These are phyloP conservation scores for Burhinus bistriatus DNA, from an alignment of 2,113 vertebrate genomes.

Conservation along the genomic window DNA sequence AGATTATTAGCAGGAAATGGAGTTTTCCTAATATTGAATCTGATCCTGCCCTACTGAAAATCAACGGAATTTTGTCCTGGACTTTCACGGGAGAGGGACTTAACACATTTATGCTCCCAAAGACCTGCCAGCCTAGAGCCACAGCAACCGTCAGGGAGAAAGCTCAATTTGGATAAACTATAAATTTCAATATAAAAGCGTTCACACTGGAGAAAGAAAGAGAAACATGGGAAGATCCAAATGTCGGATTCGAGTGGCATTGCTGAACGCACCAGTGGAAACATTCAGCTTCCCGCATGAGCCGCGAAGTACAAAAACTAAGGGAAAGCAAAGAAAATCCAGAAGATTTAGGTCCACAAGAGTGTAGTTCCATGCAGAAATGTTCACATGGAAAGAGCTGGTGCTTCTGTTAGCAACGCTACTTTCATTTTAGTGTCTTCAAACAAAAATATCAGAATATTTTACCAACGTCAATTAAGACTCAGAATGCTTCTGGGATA, in stretches of 20 bases:
- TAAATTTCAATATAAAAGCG: not conserved
- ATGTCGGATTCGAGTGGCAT: not conserved
- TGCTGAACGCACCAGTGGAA: not conserved
- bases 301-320: not conserved
- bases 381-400: not conserved
- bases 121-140: not conserved
- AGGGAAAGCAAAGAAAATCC: not conserved
- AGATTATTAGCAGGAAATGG: constrained; percentile 58
- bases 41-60: not conserved
- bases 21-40: constrained; percentile 26
- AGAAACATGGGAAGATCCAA: not conserved
- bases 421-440: not conserved
- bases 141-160: not conserved
- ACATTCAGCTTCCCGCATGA: not conserved
- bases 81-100: not conserved
- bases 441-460: constrained; percentile 20
- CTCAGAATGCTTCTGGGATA: constrained; percentile 14
- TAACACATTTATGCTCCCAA: not conserved
- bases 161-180: not conserved
- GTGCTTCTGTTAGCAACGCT: not conserved
- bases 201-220: not conserved
- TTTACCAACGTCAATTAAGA: not conserved
- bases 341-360: not conserved
- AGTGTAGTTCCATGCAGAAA: not conserved
- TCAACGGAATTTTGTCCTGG: not conserved